A percentile compares a stretch with the other conserved stretches of the same genome.
Conservation (phyloP, 1,140 invertebrate species). For the Pachypeltis micranthus region DNA sequence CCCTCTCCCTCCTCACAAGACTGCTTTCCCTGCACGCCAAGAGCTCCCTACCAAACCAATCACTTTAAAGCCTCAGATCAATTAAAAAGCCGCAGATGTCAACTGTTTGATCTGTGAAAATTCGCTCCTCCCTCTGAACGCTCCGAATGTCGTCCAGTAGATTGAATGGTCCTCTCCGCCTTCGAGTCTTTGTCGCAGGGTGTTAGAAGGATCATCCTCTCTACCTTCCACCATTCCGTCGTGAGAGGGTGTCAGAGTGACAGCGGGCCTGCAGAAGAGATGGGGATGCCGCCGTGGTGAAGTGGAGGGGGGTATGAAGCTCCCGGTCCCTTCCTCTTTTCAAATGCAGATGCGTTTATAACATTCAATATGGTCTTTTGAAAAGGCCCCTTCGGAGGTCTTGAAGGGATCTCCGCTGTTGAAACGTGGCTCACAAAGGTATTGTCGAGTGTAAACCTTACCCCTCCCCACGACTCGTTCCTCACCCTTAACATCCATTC, state of each 20-base stretch:
- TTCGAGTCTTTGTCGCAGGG: neutral
- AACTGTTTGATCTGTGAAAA: neutral
- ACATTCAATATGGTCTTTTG: conserved; percentile 16
- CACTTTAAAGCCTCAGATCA: too few species aligned
- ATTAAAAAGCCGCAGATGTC: neutral
- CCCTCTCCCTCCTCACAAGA: too few species aligned
- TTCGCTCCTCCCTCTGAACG: neutral
- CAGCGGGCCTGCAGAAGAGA: too few species aligned
- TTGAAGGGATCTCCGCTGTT: neutral
- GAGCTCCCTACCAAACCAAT: too few species aligned
- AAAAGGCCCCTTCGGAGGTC: neutral
- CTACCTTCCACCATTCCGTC: too few species aligned
- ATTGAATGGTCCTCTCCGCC: neutral
- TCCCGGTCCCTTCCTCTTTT: neutral
- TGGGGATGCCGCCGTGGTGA: too few species aligned
- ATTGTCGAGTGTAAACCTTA: too few species aligned
- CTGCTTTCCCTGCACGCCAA: too few species aligned
- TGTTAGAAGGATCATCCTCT: neutral
- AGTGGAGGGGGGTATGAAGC: neutral
- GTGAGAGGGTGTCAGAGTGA: too few species aligned
- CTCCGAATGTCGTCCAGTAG: too few species aligned
- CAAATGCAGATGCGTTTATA: conserved; percentile 17
- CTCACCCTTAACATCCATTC: too few species aligned
- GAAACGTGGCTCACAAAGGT: neutral
- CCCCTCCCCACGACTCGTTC: too few species aligned